These are phyloP conservation scores for Himalopsyche phryganea DNA, from an alignment of 1,140 invertebrate species.

Conservation along the genomic window DNA sequence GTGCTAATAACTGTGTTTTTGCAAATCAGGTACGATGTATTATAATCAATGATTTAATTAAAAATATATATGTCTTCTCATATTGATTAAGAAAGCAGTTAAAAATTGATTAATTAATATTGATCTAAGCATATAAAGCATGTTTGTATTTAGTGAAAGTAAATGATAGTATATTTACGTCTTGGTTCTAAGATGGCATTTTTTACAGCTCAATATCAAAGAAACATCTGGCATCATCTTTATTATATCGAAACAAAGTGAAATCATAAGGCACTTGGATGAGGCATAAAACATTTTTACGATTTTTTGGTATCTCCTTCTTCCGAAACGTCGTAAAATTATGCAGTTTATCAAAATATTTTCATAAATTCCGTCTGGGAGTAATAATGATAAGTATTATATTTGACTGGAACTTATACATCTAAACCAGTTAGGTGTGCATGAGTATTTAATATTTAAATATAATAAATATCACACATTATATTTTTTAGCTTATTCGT, in stretches of 20 bases:
- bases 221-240: conserved; percentile 35
- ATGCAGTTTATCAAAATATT: not conserved
- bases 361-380: not conserved
- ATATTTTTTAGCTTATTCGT: no score
- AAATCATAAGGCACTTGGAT: conserved; percentile 31
- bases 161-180: not conserved
- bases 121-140: no score
- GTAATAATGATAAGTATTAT: not conserved
- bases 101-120: no score
- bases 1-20: no score
- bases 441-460: no score
- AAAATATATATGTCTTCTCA: no score
- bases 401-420: not conserved
- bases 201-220: conserved; percentile 32
- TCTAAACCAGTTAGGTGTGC: not conserved
- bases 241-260: conserved; percentile 36
- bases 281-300: conserved; percentile 32
- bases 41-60: no score
- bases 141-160: not conserved
- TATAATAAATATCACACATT: no score
- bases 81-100: no score
- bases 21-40: no score
- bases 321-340: conserved; percentile 22
- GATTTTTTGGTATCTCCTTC: conserved; percentile 24
- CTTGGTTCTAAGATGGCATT: conserved; percentile 13